phyloP scores from a whole-genome alignment of 1,140 invertebrate species.

The Drosophila equinoxialis region DNA sequence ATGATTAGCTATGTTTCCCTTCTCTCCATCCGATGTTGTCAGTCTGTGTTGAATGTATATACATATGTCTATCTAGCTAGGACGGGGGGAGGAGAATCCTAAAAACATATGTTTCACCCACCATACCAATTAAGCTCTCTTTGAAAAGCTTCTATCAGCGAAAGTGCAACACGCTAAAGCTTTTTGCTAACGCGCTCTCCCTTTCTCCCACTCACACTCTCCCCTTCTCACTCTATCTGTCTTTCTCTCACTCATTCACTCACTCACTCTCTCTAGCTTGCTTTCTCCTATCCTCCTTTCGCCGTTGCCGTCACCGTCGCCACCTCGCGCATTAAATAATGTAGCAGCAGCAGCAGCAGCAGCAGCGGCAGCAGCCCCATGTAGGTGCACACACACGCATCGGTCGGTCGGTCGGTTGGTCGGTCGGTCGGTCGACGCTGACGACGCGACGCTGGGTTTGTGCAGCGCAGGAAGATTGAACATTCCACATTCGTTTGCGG shows the following conservation, averaged over 20 bases:
- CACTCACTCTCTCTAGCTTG: neutral
- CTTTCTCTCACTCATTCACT: neutral
- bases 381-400: constrained; percentile 22
- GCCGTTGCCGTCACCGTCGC: neutral
- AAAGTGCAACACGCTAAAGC: constrained; percentile 43
- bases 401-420: neutral
- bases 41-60: neutral
- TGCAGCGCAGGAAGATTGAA: constrained; percentile 48
- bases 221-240: neutral
- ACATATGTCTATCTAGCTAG: too few species aligned
- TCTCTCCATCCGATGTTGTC: too few species aligned
- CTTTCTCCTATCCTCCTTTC: constrained; percentile 34
- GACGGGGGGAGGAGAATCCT: neutral
- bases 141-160: constrained; percentile 34
- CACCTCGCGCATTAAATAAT: constrained; percentile 66
- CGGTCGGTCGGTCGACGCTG: constrained; percentile 10
- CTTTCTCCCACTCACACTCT: neutral
- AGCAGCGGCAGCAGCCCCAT: constrained; percentile 29
- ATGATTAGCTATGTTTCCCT: too few species aligned
- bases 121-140: neutral
- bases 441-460: constrained; percentile 16
- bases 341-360: constrained; percentile 39
- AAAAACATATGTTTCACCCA: constrained; percentile 1
- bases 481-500: constrained; percentile 56
- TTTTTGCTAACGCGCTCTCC: constrained; percentile 9